phyloP scores from a whole-genome alignment of 2,888 invertebrate species.

The Conus canariensis region DNA sequence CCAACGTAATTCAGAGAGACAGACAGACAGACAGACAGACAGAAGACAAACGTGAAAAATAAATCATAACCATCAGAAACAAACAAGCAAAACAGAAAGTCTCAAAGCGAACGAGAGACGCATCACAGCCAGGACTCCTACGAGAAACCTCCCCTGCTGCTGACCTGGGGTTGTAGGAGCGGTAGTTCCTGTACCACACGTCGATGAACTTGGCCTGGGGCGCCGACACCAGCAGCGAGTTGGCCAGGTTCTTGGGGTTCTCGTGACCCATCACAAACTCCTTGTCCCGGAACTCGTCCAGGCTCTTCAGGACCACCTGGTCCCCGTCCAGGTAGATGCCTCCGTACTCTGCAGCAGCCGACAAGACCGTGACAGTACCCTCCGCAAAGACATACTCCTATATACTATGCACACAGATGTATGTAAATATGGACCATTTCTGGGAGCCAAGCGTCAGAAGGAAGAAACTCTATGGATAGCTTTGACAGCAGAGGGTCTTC shows the following conservation, averaged over 20 bases:
- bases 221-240: constrained; percentile 67
- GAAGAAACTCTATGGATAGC: no score
- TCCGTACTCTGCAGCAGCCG: constrained; percentile 63
- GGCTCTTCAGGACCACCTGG: constrained; percentile 63
- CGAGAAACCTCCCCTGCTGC: background rate
- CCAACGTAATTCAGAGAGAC: background rate
- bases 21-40: background rate
- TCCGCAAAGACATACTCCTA: background rate
- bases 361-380: background rate
- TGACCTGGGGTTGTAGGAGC: constrained; percentile 53
- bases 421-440: no score
- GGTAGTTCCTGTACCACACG: constrained; percentile 66
- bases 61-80: no score
- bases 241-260: constrained; percentile 60
- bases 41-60: no score
- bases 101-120: no score
- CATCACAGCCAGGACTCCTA: no score
- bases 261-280: constrained; percentile 69
- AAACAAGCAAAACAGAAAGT: no score
- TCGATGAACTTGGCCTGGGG: constrained; percentile 63
- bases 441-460: no score
- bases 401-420: no score
- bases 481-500: no score
- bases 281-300: constrained; percentile 63
- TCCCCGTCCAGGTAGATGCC: constrained; percentile 75